These are phyloP conservation scores for Sebastiscus albofasciatus DNA, from an alignment of 2,797 vertebrate species.

Conservation along the genomic window DNA sequence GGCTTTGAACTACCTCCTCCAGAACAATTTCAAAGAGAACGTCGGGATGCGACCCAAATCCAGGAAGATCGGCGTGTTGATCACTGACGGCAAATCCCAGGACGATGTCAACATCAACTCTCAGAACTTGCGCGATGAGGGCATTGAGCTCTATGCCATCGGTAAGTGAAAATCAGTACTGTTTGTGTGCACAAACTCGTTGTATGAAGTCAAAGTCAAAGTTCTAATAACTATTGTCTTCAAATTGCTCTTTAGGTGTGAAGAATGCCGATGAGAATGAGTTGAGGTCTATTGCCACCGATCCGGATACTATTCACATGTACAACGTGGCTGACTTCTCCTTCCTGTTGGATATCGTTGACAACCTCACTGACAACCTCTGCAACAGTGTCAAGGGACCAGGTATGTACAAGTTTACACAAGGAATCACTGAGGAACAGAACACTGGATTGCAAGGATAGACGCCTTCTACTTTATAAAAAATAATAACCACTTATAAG, in stretches of 20 bases:
- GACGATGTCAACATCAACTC: constrained; percentile 91
- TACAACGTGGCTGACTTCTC: constrained; percentile 98
- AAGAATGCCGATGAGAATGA: constrained; percentile 98
- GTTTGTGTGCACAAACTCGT: not conserved
- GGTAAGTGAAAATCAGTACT: constrained; percentile 79
- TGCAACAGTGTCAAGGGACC: constrained; percentile 98
- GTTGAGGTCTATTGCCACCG: constrained; percentile 92
- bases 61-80: constrained; percentile 94
- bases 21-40: constrained; percentile 92
- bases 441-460: not conserved
- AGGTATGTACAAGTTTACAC: constrained; percentile 77
- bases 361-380: constrained; percentile 90
- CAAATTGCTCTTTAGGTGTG: constrained; percentile 85
- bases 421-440: not conserved
- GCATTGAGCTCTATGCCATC: constrained; percentile 95
- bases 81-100: constrained; percentile 98
- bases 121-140: constrained; percentile 87
- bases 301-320: constrained; percentile 92
- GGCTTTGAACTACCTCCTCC: constrained; percentile 94
- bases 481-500: not conserved
- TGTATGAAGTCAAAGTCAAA: not conserved
- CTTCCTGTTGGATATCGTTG: constrained; percentile 92
- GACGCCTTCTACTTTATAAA: not conserved
- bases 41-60: constrained; percentile 91
- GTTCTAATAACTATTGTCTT: not conserved